Conservation (phyloP, 2,113 vertebrate species). For the Rhea pennata region DNA sequence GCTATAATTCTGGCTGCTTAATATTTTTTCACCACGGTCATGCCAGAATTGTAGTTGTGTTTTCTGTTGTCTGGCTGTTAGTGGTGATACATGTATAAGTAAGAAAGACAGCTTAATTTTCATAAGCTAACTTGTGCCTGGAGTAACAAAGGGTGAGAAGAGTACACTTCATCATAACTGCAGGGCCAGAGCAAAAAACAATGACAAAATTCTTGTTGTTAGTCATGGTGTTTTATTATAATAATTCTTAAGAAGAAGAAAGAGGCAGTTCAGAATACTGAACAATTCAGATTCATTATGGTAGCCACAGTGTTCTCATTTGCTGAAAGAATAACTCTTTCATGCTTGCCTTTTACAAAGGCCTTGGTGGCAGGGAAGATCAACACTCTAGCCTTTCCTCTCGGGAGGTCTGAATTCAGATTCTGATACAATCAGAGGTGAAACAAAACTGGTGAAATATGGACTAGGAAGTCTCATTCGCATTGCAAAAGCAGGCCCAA, state of each 20-base stretch:
- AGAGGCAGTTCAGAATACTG: background rate
- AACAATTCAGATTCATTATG: background rate
- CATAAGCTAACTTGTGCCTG: slow-evolving; percentile 70
- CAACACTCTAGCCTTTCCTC: background rate
- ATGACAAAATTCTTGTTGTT: slow-evolving; percentile 65
- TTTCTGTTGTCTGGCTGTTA: slow-evolving; percentile 72
- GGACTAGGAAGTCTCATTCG: background rate
- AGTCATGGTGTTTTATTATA: slow-evolving; percentile 62
- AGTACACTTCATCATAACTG: slow-evolving; percentile 70
- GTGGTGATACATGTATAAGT: slow-evolving; percentile 74
- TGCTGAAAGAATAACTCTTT: background rate
- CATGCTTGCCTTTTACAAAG: background rate
- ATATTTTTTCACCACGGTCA: slow-evolving; percentile 1
- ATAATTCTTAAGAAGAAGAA: slow-evolving; percentile 47
- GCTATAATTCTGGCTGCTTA: slow-evolving; percentile 8
- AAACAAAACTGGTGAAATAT: background rate
- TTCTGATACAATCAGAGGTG: background rate
- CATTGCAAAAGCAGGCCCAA: background rate
- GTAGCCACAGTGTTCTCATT: background rate
- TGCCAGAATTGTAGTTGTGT: slow-evolving; percentile 43
- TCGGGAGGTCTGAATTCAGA: background rate
- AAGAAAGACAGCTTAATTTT: slow-evolving; percentile 78
- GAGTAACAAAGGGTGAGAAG: slow-evolving; percentile 52
- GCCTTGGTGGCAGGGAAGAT: background rate
- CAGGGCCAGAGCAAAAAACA: slow-evolving; percentile 54